Percentiles rank a stretch among this genome's conserved stretches.
Conservation (phyloP, 2,797 vertebrate species). For the Hylomyscus alleni region DNA sequence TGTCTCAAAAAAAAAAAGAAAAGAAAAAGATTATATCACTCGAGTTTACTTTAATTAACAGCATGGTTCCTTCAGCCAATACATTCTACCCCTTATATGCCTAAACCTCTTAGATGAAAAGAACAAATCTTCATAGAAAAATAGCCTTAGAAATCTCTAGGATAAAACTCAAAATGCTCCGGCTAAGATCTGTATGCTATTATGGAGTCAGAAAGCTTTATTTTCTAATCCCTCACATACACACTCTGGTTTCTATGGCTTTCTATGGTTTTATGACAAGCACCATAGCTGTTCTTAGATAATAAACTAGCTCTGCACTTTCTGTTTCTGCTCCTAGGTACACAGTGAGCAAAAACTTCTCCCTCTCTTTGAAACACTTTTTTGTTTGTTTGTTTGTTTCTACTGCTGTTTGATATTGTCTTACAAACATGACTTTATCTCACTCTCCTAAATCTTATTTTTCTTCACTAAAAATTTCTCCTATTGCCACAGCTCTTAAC, state of each 20-base stretch:
- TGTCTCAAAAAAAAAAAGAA: not conserved
- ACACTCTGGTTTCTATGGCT: slow-evolving; percentile 3
- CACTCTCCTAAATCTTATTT: not conserved
- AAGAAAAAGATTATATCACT: not conserved
- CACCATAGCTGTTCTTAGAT: not conserved
- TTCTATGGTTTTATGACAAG: not conserved
- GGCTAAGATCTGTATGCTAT: not conserved
- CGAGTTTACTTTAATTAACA: slow-evolving; percentile 24
- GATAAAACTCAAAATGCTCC: not conserved
- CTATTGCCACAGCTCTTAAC: not conserved
- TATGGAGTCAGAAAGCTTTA: not conserved
- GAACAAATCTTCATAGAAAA: slow-evolving; percentile 6
- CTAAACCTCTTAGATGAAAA: not conserved
- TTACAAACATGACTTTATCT: not conserved
- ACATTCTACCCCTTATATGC: not conserved
- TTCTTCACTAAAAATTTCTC: not conserved
- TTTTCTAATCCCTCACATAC: not conserved
- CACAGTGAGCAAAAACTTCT: not conserved
- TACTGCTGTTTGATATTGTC: not conserved
- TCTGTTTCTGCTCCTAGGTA: not conserved
- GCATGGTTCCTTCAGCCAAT: slow-evolving; percentile 29
- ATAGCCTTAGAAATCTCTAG: not conserved
- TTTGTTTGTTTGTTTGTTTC: not conserved
- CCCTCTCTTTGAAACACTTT: not conserved
- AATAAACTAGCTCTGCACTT: not conserved